Percentiles rank a stretch among this genome's conserved stretches.
These are phyloP conservation scores for Hippasteria phrygiana DNA, from an alignment of 53 echinoderm and acorn worm genomes.

Conservation along the genomic window DNA sequence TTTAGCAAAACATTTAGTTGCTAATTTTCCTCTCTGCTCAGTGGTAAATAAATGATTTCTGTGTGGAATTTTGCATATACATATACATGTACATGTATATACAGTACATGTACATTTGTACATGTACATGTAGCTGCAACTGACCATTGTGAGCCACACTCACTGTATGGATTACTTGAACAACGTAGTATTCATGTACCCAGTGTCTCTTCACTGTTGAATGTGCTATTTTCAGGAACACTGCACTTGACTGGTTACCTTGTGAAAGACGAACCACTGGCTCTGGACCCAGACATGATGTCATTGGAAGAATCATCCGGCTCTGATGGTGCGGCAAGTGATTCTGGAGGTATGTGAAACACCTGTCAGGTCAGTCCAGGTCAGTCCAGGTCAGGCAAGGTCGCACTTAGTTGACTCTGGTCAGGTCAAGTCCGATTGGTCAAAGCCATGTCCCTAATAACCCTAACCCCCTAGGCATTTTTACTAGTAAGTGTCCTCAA, in stretches of 20 bases:
- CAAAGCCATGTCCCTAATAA: neutral
- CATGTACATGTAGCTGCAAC: too few relatives aligned
- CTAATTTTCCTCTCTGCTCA: too few relatives aligned
- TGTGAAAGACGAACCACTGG: conserved; percentile 81
- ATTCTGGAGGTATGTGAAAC: conserved; percentile 55
- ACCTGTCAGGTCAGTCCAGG: neutral
- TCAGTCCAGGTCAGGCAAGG: neutral
- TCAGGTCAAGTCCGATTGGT: neutral
- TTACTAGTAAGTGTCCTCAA: too few relatives aligned
- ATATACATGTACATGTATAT: too few relatives aligned
- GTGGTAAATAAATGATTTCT: too few relatives aligned
- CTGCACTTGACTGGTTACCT: conserved; percentile 89
- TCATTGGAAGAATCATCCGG: conserved; percentile 18
- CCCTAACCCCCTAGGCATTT: too few relatives aligned
- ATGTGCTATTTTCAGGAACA: conserved; percentile 36
- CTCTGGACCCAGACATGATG: conserved; percentile 52
- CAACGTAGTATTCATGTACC: too few relatives aligned
- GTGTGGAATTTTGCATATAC: too few relatives aligned
- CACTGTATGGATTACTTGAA: too few relatives aligned
- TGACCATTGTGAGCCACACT: too few relatives aligned
- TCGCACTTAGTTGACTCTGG: neutral
- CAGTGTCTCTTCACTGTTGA: neutral
- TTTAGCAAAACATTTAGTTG: too few relatives aligned
- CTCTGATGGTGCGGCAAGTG: conserved; percentile 31
- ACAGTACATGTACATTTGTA: too few relatives aligned